Percentiles rank a stretch among this genome's conserved stretches.
Evolutionary conservation across 2,797 vertebrate species (phyloP).

Genomic region (Phoeniculus purpureus): DNA sequence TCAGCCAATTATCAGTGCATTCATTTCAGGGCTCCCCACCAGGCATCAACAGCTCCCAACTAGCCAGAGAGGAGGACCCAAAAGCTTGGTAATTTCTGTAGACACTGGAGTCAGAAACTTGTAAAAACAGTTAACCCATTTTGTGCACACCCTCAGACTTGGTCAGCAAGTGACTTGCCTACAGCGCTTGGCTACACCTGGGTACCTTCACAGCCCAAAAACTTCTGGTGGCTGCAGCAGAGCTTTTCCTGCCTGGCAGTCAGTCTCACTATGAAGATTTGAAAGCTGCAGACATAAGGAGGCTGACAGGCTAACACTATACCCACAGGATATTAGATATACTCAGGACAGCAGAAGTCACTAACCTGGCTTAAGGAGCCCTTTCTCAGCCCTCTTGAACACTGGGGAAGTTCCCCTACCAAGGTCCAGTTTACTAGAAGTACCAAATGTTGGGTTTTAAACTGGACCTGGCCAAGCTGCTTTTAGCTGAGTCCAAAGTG

Average conservation of each 20-base stretch:
- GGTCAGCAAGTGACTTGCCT: not conserved
- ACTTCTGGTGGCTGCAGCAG: not conserved
- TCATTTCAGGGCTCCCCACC: not conserved
- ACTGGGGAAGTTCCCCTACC: not conserved
- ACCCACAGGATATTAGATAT: not conserved
- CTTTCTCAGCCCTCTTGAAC: not conserved
- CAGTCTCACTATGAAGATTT: not conserved
- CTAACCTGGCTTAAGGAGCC: not conserved
- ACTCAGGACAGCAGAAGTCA: fast-evolving
- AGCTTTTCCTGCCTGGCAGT: not conserved
- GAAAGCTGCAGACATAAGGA: not conserved
- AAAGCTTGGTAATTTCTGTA: not conserved
- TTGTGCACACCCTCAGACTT: not conserved
- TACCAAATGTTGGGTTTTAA: not conserved
- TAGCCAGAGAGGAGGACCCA: not conserved
- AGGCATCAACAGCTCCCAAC: not conserved
- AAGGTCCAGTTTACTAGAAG: not conserved
- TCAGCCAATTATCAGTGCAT: not conserved
- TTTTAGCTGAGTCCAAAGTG: not conserved
- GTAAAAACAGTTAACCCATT: not conserved
- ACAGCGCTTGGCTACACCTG: not conserved
- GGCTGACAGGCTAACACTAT: not conserved
- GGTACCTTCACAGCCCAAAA: not conserved
- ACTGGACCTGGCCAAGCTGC: not conserved
- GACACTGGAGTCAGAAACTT: not conserved